Conservation (phyloP, 2,888 invertebrate genomes). For the Ptychoptera contaminata region DNA sequence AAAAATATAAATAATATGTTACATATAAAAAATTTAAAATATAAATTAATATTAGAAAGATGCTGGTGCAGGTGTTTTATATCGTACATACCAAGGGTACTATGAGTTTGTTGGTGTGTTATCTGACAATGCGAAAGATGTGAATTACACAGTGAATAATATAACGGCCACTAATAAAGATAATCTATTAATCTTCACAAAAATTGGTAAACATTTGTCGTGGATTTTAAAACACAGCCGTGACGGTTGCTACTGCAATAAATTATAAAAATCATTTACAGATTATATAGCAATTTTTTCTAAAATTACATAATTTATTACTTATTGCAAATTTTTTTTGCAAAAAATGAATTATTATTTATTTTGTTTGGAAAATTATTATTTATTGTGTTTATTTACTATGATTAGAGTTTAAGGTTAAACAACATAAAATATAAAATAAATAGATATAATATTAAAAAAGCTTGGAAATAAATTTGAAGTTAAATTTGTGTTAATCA, state of each 20-base stretch:
- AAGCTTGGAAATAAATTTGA: too few relatives aligned
- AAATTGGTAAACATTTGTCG: slow-evolving; percentile 33
- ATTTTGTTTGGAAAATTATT: too few relatives aligned
- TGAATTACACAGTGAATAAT: slow-evolving; percentile 19
- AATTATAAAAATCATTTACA: slow-evolving; percentile 1
- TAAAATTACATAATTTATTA: too few relatives aligned
- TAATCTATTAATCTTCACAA: slow-evolving; percentile 15
- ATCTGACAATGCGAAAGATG: slow-evolving; percentile 32
- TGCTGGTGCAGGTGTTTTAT: slow-evolving; percentile 38
- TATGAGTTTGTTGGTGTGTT: slow-evolving; percentile 40
- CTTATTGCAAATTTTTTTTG: too few relatives aligned
- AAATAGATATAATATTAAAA: too few relatives aligned
- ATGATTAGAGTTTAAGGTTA: too few relatives aligned
- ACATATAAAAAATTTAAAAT: not conserved
- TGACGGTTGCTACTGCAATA: slow-evolving; percentile 38
- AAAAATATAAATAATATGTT: too few relatives aligned
- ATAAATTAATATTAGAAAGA: slow-evolving; percentile 31
- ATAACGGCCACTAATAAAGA: slow-evolving; percentile 30
- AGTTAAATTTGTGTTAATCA: too few relatives aligned
- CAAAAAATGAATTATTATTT: too few relatives aligned
- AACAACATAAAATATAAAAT: too few relatives aligned
- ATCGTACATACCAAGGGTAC: slow-evolving; percentile 30
- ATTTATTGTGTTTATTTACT: too few relatives aligned
- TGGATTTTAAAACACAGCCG: slow-evolving; percentile 41
- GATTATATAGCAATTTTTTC: too few relatives aligned